phyloP scores from a whole-genome alignment of 2,797 vertebrate genomes.

The Leptoclinus maculatus region DNA sequence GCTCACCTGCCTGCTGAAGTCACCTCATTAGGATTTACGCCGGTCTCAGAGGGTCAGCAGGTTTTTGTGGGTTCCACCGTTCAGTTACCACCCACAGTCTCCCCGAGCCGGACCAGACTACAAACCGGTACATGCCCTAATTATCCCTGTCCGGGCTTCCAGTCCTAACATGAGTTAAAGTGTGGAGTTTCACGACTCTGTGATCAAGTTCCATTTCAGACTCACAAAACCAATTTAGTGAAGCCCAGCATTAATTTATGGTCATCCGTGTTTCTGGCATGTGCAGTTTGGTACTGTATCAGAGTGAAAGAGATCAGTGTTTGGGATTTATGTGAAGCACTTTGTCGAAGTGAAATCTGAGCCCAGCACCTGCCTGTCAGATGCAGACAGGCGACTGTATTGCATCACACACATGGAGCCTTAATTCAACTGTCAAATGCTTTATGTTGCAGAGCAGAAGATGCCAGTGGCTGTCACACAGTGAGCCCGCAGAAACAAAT shows the following conservation, averaged over 20 bases:
- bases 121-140: neutral
- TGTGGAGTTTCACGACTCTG: slow-evolving; percentile 16
- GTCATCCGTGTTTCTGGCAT: slow-evolving; percentile 4
- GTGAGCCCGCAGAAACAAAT: neutral
- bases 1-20: slow-evolving; percentile 15
- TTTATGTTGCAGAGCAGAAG: neutral
- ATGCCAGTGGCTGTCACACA: neutral
- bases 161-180: slow-evolving; percentile 27
- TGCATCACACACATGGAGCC: neutral
- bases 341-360: slow-evolving; percentile 8
- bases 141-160: slow-evolving; percentile 5
- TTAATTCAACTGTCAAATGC: neutral
- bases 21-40: neutral
- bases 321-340: slow-evolving; percentile 25
- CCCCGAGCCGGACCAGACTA: slow-evolving; percentile 1
- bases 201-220: slow-evolving; percentile 26
- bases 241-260: slow-evolving; percentile 36
- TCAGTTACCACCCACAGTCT: slow-evolving; percentile 25
- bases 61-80: neutral
- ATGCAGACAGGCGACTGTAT: neutral
- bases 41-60: slow-evolving; percentile 6
- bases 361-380: slow-evolving; percentile 32
- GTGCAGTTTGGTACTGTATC: neutral
- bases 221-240: slow-evolving; percentile 8
- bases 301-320: neutral